A percentile compares a stretch with the other conserved stretches of the same genome.
phyloP scores from a whole-genome alignment of 2,888 invertebrate genomes.

The Oasisia sp. region DNA sequence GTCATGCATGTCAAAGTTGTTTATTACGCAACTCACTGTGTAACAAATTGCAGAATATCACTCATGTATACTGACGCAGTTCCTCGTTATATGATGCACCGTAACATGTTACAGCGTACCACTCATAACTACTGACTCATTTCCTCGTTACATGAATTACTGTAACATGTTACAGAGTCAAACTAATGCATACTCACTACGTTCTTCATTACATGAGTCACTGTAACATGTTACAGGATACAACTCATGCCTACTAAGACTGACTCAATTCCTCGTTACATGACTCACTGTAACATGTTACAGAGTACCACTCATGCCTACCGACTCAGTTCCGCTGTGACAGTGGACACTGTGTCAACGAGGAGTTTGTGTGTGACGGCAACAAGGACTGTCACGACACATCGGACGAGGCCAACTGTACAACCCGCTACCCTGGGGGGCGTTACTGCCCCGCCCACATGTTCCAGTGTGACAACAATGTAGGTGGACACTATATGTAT shows the following conservation, averaged over 20 bases:
- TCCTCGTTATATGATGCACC: neutral
- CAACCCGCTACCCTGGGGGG: conserved; percentile 85
- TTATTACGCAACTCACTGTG: too few species aligned
- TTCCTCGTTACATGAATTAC: neutral
- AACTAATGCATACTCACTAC: neutral
- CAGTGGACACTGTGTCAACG: conserved; percentile 87
- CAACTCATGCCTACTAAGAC: neutral
- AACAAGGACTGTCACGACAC: conserved; percentile 60
- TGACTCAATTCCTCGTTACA: conserved; percentile 75
- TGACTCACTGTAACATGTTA: conserved; percentile 86
- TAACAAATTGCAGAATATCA: neutral
- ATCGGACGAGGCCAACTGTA: conserved; percentile 73
- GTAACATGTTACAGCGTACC: conserved; percentile 22
- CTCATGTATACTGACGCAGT: neutral
- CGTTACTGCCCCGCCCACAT: conserved; percentile 88
- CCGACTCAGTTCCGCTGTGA: conserved; percentile 76
- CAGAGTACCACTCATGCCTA: conserved; percentile 68
- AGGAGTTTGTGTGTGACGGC: conserved; percentile 60
- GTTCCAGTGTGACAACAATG: conserved; percentile 91
- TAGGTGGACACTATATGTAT: conserved; percentile 41
- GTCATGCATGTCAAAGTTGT: too few species aligned
- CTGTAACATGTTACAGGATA: neutral
- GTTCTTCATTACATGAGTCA: neutral
- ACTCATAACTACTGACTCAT: conserved; percentile 66
- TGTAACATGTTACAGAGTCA: neutral